Conservation (phyloP, 2,797 vertebrate species). For the Pterois miles region DNA sequence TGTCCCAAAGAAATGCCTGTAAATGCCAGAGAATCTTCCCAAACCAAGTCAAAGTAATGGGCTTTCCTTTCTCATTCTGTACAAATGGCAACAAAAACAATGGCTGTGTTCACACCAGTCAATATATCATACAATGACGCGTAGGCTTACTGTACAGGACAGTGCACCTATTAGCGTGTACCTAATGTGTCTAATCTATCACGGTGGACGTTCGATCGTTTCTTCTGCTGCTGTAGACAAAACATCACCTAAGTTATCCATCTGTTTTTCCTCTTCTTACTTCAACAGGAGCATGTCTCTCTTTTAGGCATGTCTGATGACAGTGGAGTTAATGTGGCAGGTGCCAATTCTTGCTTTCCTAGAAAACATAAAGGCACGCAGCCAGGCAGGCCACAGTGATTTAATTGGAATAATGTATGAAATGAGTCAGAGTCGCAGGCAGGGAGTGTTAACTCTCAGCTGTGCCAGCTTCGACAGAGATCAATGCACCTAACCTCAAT, state of each 20-base stretch:
- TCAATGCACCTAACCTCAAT: slow-evolving; percentile 89
- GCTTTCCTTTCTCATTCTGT: slow-evolving; percentile 38
- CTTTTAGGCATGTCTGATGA: slow-evolving; percentile 58
- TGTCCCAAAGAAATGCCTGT: slow-evolving; percentile 5
- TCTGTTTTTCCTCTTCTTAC: slow-evolving; percentile 8
- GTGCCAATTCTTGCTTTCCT: slow-evolving; percentile 65
- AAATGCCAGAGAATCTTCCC: slow-evolving; percentile 33
- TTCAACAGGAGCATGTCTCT: slow-evolving; percentile 24
- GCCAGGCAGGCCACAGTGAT: slow-evolving; percentile 69
- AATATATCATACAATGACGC: slow-evolving; percentile 67
- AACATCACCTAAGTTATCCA: slow-evolving; percentile 46
- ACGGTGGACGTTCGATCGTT: slow-evolving; percentile 43
- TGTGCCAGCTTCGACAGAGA: slow-evolving; percentile 85
- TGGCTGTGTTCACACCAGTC: slow-evolving; percentile 49
- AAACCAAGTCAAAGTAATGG: slow-evolving; percentile 47
- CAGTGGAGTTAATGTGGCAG: slow-evolving; percentile 65
- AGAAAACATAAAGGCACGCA: slow-evolving; percentile 61
- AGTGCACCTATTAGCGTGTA: slow-evolving; percentile 60
- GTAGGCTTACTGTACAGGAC: slow-evolving; percentile 63
- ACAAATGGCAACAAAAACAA: slow-evolving; percentile 58
- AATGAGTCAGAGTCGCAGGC: slow-evolving; percentile 83
- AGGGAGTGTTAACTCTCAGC: slow-evolving; percentile 83
- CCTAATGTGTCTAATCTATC: slow-evolving; percentile 75
- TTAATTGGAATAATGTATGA: slow-evolving; percentile 89
- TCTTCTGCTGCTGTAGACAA: slow-evolving; percentile 38